Conservation (phyloP, 2,888 invertebrate species). For the Cephus runcator region DNA sequence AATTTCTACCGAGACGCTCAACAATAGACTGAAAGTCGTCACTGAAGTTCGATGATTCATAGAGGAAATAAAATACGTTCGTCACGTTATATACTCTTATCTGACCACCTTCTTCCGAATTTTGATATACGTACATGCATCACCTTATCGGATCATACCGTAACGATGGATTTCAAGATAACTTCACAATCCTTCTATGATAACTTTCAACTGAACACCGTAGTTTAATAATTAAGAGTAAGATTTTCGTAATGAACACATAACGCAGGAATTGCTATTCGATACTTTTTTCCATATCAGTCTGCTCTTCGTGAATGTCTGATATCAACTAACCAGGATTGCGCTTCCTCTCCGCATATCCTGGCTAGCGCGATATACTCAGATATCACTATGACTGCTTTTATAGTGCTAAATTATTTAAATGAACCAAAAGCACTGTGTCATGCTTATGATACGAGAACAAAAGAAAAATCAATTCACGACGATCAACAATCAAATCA, state of each 20-base stretch:
- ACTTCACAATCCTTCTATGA: background rate
- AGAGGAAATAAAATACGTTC: background rate
- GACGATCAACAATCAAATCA: background rate
- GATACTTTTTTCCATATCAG: background rate
- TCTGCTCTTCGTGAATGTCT: slow-evolving; percentile 1
- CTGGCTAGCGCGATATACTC: slow-evolving; percentile 18
- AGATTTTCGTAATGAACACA: background rate
- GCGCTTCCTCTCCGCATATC: slow-evolving; percentile 40
- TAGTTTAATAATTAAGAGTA: background rate
- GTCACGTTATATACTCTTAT: background rate
- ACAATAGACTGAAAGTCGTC: background rate
- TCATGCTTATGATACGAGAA: background rate
- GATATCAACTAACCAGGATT: slow-evolving; percentile 40
- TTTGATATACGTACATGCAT: background rate
- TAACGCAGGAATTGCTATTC: background rate
- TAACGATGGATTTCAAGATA: background rate
- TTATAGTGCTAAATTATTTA: background rate
- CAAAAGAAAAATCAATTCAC: background rate
- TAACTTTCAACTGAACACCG: background rate
- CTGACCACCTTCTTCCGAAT: background rate
- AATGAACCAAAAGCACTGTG: background rate
- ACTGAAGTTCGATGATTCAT: background rate
- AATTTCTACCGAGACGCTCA: background rate
- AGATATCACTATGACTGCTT: background rate
- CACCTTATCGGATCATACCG: background rate